Base-by-base conservation (phyloP, 2,888 invertebrate species). In the Drosophila kanekoi region DNA sequence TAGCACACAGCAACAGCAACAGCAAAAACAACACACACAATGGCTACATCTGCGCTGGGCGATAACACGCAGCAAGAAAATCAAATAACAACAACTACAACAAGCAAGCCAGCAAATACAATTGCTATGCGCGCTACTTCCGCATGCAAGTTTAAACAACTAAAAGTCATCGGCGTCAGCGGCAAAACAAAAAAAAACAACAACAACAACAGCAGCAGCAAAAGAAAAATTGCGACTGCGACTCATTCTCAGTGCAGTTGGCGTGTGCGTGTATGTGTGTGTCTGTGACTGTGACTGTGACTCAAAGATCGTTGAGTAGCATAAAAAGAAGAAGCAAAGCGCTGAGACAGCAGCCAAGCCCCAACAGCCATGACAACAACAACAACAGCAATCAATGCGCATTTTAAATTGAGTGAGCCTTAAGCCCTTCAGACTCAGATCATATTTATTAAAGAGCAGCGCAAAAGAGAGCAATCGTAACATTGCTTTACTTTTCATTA, bases 141-240 rank as follows among this genome's bases (percentile, higher is more conserved):
- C 87, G 87, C 83, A 82, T 87, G 81, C 79, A 84, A 81, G 81
- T 87, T 72, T 43, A 72, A 79, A 73, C 81, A 82, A 72, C 79
- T 80, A 79, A 79, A 79, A 79, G 77, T 77, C 77, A 77, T 73
- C 77, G 69, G 70, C 69, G 65, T 62, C 61, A 81, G 70, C 70
- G 49, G 40, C 40, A 51, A 68, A 70, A 79, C 23, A 48, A 51
- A 58, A 60, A 64, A 35, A 53, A 48, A 52, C 57, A 28, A 54
- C 54, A 32, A 61, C 48, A 58, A 14, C 48, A 43, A 18, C 64
- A 37, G 18, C 47, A 59, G 41, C 37, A 53, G 44, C 47, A 56
- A 56, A 66, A 64, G 52, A 54, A 65, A 45, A 28, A 59, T 41
- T n/a, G 32, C 52, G 41, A 69, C 49, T 33, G n/a, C 60, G 52